Evolutionary conservation across 2,888 invertebrate species (phyloP), one percentile per base, ranked within the genome.

Genomic region (Ditula angustiorana): DNA sequence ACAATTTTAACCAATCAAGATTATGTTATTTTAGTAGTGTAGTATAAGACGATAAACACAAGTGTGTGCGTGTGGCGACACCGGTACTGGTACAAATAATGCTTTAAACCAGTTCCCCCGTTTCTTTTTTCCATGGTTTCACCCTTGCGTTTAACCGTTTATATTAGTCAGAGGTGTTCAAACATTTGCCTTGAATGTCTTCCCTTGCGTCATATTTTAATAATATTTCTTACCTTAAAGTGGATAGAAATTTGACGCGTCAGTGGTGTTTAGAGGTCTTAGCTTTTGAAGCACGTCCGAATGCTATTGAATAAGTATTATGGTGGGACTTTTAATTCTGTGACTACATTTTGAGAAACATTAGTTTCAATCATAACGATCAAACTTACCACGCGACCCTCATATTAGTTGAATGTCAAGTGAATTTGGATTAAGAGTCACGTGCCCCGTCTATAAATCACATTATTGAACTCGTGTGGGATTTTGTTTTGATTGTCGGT

Each of bases 401-500:
- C 61, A 66, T 66, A 69, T 68, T 63, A 65, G 68, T 68, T 70
- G 58, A 67, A 71, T 62, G 68, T 70, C 73, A 67, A 74, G 71
- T 71, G 68, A 65, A 61, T 61, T 41, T 28, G 59, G 50, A 67
- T 72, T 71, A 71, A 67, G 50, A 61, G 35, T 30, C 76, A 71
- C 81, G 81, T 79, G 82, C 44, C 72, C 19, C 65, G 53, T 66
- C 61, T 30, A 74, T 77, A 68, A 76, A 79, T 76, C 73, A 75
- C 69, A 71, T 71, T 71, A 75, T 78, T 72, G 71, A 71, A 74
- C 52, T 71, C 72, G 67, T 72, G 68, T 75, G 76, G 76, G 79
- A 75, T 79, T n/a, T 76, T 83, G 74, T 79, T 80, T 70, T 82
- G 80, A 81, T 76, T 77, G 75, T 73, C 76, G 75, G 82, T 82